Evolutionary conservation across 2,888 invertebrate genomes (phyloP).

Genomic region (Hydropsyche betteni): DNA sequence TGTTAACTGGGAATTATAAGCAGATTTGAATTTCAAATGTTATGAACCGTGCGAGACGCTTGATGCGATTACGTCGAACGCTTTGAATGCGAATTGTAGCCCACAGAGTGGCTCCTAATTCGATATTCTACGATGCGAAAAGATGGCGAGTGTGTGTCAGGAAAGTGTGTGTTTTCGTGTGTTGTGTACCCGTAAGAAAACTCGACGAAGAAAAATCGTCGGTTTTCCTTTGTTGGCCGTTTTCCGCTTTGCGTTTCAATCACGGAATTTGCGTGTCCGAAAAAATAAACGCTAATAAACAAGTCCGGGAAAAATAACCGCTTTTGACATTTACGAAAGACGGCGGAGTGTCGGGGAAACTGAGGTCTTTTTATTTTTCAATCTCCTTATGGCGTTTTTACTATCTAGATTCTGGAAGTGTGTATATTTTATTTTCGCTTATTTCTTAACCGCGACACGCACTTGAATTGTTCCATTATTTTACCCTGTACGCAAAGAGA

Average conservation of each 20-base stretch:
- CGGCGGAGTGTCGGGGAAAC: background rate
- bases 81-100: too few species aligned
- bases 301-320: background rate
- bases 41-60: too few species aligned
- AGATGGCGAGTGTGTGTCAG: too few species aligned
- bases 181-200: too few species aligned
- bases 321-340: background rate
- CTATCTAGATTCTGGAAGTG: background rate
- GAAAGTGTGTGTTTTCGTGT: too few species aligned
- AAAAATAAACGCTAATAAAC: background rate
- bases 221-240: background rate
- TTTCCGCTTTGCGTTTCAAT: conserved; percentile 10
- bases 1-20: too few species aligned
- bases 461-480: conserved; percentile 7
- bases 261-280: conserved; percentile 2
- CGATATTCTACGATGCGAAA: too few species aligned
- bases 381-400: conserved; percentile 16
- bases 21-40: too few species aligned
- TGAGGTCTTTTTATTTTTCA: background rate
- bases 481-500: background rate
- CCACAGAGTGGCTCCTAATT: too few species aligned
- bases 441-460: background rate
- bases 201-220: too few species aligned
- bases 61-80: too few species aligned
- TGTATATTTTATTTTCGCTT: background rate